A percentile compares a stretch with the other conserved stretches of the same genome.
phyloP scores from a whole-genome alignment of 2,113 vertebrate genomes.

The Plotosus lineatus region DNA sequence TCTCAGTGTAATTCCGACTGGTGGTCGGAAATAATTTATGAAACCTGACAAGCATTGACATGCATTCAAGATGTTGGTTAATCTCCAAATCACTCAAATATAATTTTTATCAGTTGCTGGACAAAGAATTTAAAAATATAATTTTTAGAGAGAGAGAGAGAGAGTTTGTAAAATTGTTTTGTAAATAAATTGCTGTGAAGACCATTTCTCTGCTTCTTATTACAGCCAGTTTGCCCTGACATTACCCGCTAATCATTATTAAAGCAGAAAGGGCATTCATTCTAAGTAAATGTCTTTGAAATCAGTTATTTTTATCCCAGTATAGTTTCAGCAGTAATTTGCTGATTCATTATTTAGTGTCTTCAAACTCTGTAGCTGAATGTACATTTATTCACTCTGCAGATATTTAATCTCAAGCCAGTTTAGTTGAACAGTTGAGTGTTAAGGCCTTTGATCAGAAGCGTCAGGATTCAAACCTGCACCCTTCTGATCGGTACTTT shows the following conservation, averaged over 20 bases:
- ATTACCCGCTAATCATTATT: neutral
- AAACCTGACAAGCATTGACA: too few species aligned
- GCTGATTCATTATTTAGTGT: constrained; percentile 2
- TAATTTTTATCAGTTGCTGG: too few species aligned
- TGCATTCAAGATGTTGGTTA: too few species aligned
- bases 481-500: neutral
- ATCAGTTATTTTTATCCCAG: neutral
- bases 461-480: neutral
- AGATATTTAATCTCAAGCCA: neutral
- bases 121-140: too few species aligned
- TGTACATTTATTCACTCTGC: neutral
- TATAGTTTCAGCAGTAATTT: neutral
- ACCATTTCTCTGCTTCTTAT: neutral
- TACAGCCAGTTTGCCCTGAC: neutral
- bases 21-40: too few species aligned
- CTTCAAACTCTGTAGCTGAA: neutral
- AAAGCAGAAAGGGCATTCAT: neutral
- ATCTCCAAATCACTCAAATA: too few species aligned
- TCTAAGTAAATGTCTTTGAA: neutral
- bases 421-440: neutral
- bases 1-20: too few species aligned
- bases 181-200: neutral
- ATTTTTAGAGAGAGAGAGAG: too few species aligned
- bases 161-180: too few species aligned
- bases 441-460: neutral